Evolutionary conservation across 2,797 vertebrate genomes (phyloP), one percentile per base, ranked within the genome.

Genomic region (Salarias fasciatus): DNA sequence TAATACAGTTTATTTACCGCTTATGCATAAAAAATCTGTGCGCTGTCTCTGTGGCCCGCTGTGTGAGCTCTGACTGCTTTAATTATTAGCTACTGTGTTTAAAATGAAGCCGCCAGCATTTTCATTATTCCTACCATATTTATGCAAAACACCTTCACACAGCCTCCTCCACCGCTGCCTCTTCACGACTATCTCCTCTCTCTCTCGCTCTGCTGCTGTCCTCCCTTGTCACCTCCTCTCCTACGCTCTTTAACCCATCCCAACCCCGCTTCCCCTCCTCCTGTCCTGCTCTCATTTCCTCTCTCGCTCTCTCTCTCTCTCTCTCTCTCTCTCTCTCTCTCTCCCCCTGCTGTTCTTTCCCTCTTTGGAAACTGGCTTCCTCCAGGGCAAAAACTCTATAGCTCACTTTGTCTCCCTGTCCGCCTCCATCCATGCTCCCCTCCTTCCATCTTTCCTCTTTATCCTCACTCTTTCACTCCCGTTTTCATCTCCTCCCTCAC

Each of bases 71-170:
- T 77, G 79, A 76, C 86, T 77, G 74, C 77, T 86, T 84, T 89
- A 87, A 89, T 89, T 86, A 86, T 88, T 77, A 85, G 80, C 77
- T 53, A 79, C 79, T 83, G 80, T 72, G 73, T 81, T 80, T 72
- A 84, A 88, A 88, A 86, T 71, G 48, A 84, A 82, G 57, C 76
- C 53, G 35, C 64, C 65, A 79, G 85, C 84, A 63, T 80, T 88
- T 86, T 78, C 62, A 80, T 84, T 73, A 79, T 76, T 75, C 30
- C 9, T 50, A 65, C 49, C 51, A 57, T 77, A 75, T 88, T 83
- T 79, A 84, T 85, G 67, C 75, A 82, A 71, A 87, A 72, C 72
- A 82, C 53, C 65, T 75, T 69, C 58, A 18, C 14, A 51, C 63
- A 53, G 37, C 58, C 42, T 46, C 58, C 38, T 42, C 48, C 51